Percentiles rank a stretch among this genome's conserved stretches.
phyloP scores from a whole-genome alignment of 2,888 invertebrate species.

The Phymatocera aterrima region DNA sequence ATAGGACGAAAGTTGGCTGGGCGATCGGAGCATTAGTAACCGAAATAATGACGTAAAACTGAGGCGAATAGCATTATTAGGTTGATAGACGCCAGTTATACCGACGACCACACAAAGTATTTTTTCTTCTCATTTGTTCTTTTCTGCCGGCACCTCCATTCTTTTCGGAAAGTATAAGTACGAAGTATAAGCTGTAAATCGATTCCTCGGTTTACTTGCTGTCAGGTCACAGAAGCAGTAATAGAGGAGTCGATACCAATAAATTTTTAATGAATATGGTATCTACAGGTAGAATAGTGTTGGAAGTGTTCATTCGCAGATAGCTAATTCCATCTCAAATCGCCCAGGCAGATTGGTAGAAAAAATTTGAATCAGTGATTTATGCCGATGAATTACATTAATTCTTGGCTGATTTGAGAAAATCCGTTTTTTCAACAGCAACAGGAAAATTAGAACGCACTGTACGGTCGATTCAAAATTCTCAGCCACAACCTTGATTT shows the following conservation, averaged over 20 bases:
- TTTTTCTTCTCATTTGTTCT: not conserved
- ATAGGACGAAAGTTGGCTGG: not conserved
- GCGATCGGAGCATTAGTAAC: not conserved
- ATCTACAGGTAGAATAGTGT: not conserved
- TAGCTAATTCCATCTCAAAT: no score
- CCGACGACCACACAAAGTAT: not conserved
- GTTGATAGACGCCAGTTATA: not conserved
- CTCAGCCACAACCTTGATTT: no score
- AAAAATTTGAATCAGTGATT: no score
- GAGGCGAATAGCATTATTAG: not conserved
- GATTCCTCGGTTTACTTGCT: not conserved
- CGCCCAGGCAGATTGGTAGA: no score
- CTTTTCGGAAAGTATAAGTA: not conserved
- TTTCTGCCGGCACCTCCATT: not conserved
- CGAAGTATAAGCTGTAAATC: conserved; percentile 17
- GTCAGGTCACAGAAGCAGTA: not conserved
- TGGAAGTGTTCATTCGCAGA: not conserved
- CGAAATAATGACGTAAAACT: not conserved
- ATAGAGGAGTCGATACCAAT: not conserved
- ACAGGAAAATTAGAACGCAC: no score
- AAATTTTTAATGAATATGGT: not conserved
- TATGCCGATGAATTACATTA: no score
- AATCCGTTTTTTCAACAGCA: no score
- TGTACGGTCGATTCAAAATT: no score
- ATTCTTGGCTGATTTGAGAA: no score